Evolutionary conservation across 2,888 invertebrate species (phyloP).

Genomic region (Sipha maydis): DNA sequence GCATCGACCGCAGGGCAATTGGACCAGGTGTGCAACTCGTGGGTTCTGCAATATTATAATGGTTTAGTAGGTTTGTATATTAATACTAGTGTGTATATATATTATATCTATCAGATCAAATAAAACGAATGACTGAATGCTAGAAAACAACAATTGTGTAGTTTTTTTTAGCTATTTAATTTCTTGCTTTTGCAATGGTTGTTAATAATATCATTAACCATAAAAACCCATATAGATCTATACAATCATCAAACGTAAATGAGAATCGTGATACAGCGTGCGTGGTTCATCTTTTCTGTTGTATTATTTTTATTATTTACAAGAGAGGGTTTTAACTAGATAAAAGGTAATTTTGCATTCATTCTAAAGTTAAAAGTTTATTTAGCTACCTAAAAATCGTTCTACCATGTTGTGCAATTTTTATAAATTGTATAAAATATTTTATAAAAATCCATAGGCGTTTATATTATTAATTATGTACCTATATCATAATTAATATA

Average conservation of each 20-base stretch:
- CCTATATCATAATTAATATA: no score
- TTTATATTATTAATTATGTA: no score
- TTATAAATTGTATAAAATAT: no score
- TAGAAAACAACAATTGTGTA: constrained; percentile 7
- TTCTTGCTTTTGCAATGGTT: neutral
- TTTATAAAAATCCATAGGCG: no score
- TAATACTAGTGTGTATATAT: no score
- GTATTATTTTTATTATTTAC: no score
- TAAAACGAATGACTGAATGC: constrained; percentile 14
- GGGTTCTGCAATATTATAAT: constrained; percentile 27
- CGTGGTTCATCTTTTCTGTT: neutral
- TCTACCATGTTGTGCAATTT: no score
- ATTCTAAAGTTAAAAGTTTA: no score
- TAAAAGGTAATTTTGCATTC: no score
- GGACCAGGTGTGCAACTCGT: constrained; percentile 47
- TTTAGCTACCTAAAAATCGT: no score
- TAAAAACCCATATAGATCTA: neutral
- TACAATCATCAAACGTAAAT: neutral
- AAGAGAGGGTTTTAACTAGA: no score
- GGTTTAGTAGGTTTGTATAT: constrained; percentile 2
- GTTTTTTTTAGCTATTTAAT: neutral
- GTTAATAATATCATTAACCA: neutral
- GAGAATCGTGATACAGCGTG: neutral
- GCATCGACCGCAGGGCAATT: constrained; percentile 28
- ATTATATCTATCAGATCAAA: constrained; percentile 24